These are phyloP conservation scores for Antidorcas marsupialis DNA, from an alignment of 2,113 vertebrate species.

Conservation along the genomic window DNA sequence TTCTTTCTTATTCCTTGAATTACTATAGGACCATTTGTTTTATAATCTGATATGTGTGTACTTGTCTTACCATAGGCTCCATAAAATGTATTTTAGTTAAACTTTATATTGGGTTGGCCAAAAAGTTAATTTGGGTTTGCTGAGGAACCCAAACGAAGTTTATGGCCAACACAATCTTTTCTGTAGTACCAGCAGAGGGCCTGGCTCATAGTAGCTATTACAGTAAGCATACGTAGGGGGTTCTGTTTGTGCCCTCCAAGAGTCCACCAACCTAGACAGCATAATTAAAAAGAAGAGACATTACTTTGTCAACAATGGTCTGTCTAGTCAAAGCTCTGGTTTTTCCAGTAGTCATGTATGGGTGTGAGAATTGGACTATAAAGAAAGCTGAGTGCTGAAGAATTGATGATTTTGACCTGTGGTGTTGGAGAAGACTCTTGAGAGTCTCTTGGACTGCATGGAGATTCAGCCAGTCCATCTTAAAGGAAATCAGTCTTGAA, in stretches of 20 bases:
- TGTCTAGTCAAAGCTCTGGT: not conserved
- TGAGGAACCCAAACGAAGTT: not conserved
- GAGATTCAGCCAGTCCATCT: not conserved
- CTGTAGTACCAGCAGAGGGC: not conserved
- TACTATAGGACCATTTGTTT: not conserved
- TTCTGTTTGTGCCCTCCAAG: not conserved
- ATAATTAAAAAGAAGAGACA: not conserved
- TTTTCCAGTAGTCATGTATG: not conserved
- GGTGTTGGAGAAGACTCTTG: not conserved
- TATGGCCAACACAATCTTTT: not conserved
- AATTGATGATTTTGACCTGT: not conserved
- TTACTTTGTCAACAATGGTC: not conserved
- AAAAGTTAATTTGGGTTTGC: not conserved
- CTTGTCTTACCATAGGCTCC: not conserved
- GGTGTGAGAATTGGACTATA: not conserved
- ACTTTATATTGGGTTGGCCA: not conserved
- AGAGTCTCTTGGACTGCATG: not conserved
- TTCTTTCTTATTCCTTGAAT: not conserved
- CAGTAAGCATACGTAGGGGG: not conserved
- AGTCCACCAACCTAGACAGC: not conserved
- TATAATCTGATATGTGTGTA: not conserved
- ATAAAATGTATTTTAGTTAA: not conserved
- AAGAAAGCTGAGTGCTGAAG: not conserved
- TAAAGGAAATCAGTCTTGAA: not conserved
- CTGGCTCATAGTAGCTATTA: not conserved